Evolutionary conservation across 1,140 invertebrate species (phyloP).

Genomic region (Drosophila aff.): DNA sequence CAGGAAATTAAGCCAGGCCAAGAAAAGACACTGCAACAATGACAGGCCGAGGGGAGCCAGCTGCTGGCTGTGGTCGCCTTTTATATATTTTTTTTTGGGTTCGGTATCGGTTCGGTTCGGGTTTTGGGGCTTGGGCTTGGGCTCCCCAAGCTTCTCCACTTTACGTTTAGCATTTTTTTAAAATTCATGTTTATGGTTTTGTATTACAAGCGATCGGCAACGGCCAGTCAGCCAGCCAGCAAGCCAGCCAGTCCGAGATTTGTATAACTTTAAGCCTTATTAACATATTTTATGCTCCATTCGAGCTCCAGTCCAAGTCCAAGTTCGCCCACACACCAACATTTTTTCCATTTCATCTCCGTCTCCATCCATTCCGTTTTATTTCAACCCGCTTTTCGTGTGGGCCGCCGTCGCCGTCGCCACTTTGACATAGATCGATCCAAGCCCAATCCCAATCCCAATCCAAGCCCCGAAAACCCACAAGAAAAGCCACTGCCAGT

Average conservation of each 20-base stretch:
- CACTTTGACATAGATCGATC: constrained; percentile 58
- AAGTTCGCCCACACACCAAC: constrained; percentile 59
- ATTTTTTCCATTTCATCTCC: constrained; percentile 38
- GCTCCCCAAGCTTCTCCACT: constrained; percentile 38
- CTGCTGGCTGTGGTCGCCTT: constrained; percentile 32
- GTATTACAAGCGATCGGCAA: constrained; percentile 60
- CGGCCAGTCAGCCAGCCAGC: background rate
- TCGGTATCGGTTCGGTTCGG: constrained; percentile 4
- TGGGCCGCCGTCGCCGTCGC: constrained; percentile 26
- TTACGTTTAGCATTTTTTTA: constrained; percentile 49
- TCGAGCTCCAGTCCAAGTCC: constrained; percentile 51
- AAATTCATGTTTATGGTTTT: constrained; percentile 65
- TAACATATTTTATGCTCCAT: constrained; percentile 79
- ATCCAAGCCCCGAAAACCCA: constrained; percentile 18
- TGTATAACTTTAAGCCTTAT: constrained; percentile 81
- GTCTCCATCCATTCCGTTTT: constrained; percentile 15
- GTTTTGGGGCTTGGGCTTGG: constrained; percentile 13
- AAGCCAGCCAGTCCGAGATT: constrained; percentile 30
- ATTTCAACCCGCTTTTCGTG: constrained; percentile 34
- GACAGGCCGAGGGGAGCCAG: constrained; percentile 44
- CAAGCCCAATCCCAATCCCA: constrained; percentile 16
- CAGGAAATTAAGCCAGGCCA: constrained; percentile 75
- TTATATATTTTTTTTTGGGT: constrained; percentile 9
- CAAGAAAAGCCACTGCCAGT: constrained; percentile 23
- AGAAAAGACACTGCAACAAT: constrained; percentile 52